Percentiles rank a stretch among this genome's conserved stretches.
phyloP scores from a whole-genome alignment of 2,113 vertebrate genomes.

The Uria aalge region DNA sequence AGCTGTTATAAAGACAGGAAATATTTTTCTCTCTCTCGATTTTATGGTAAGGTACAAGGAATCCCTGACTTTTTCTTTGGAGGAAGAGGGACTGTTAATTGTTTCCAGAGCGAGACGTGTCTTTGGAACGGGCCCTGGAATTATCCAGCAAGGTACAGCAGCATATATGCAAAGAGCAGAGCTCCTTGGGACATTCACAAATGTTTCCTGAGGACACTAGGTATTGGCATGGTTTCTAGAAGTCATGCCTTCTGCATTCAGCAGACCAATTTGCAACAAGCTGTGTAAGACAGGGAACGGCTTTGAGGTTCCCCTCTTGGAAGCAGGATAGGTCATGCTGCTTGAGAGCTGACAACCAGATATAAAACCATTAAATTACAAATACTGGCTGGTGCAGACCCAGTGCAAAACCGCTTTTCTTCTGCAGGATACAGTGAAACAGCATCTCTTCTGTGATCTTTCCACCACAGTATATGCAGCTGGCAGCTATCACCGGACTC shows the following conservation, averaged over 20 bases:
- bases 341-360: neutral
- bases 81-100: neutral
- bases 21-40: neutral
- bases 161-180: neutral
- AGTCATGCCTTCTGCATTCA: neutral
- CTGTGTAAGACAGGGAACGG: neutral
- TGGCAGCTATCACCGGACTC: neutral
- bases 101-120: neutral
- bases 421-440: neutral
- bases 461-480: neutral
- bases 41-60: neutral
- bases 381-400: neutral
- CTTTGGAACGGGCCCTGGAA: constrained; percentile 16
- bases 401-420: neutral
- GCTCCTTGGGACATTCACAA: neutral
- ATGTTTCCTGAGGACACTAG: neutral
- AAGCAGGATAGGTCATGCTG: neutral
- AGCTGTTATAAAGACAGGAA: neutral
- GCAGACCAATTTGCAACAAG: neutral
- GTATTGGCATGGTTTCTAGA: neutral
- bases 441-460: neutral
- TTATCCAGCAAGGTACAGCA: neutral
- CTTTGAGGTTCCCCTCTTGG: neutral
- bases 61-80: neutral
- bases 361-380: neutral